Evolutionary conservation across 2,797 vertebrate species (phyloP).

Genomic region (Pantherophis vulpinus): DNA sequence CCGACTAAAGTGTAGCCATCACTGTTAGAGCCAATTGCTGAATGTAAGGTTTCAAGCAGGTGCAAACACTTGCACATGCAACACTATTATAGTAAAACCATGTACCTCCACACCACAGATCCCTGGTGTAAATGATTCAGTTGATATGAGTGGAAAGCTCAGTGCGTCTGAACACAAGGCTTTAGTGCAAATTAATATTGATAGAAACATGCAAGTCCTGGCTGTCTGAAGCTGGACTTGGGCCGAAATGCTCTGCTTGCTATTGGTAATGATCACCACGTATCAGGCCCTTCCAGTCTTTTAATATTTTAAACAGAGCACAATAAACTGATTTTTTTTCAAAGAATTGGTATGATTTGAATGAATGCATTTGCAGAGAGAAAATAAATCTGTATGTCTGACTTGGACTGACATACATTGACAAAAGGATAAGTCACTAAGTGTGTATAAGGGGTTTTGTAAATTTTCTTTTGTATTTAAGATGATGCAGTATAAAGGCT

Average conservation of each 20-base stretch:
- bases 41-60: background rate
- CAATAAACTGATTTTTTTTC: conserved; percentile 39
- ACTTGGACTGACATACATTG: conserved; percentile 51
- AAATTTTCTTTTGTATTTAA: conserved; percentile 80
- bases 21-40: background rate
- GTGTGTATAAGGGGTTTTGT: conserved; percentile 71
- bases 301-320: conserved; percentile 57
- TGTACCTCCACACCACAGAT: background rate
- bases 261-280: background rate
- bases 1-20: background rate
- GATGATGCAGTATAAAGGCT: conserved; percentile 73
- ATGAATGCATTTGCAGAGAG: conserved; percentile 52
- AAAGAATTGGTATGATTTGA: conserved; percentile 58
- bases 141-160: background rate
- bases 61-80: background rate
- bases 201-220: background rate
- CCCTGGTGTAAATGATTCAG: background rate
- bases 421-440: conserved; percentile 54
- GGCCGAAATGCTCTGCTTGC: background rate
- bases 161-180: background rate
- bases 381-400: conserved; percentile 56
- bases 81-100: background rate
- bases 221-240: background rate
- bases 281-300: conserved; percentile 37
- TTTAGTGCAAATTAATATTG: background rate